Conservation (phyloP, 2,888 invertebrate genomes). For the Microctonus aethiopoides region DNA sequence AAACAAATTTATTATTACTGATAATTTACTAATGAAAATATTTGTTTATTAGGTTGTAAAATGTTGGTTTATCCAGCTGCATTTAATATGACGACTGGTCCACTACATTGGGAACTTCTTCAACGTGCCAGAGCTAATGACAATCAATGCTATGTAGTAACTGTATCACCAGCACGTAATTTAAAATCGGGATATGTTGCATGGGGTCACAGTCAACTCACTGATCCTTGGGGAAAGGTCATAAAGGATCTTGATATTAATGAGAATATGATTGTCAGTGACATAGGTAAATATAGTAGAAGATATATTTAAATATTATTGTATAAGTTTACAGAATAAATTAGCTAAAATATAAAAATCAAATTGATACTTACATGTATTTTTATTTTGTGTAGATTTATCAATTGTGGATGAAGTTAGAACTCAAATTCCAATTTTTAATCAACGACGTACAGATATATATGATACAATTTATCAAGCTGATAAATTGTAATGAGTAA, state of each 20-base stretch:
- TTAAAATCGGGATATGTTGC: conserved; percentile 80
- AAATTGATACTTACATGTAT: conserved; percentile 1
- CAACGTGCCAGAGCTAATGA: conserved; percentile 86
- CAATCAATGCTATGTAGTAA: conserved; percentile 88
- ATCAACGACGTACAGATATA: conserved; percentile 73
- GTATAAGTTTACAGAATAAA: neutral
- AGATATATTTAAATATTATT: too few species aligned
- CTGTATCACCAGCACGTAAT: conserved; percentile 86
- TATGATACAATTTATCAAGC: conserved; percentile 56
- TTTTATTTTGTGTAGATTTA: conserved; percentile 73
- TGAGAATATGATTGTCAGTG: conserved; percentile 78
- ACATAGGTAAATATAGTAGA: conserved; percentile 75
- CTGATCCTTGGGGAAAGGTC: conserved; percentile 87
- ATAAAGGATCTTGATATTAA: conserved; percentile 76
- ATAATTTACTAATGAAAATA: neutral
- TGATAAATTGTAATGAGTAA: neutral
- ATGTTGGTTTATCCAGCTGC: conserved; percentile 93
- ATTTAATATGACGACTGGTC: conserved; percentile 97
- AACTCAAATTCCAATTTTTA: conserved; percentile 83
- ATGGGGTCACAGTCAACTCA: conserved; percentile 88
- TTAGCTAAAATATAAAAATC: neutral
- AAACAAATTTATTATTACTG: conserved; percentile 7
- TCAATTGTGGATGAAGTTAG: conserved; percentile 79
- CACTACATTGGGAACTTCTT: conserved; percentile 91
- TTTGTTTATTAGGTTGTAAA: conserved; percentile 77